Conservation (phyloP, 1,140 invertebrate species). For the Nylanderia fulva region DNA sequence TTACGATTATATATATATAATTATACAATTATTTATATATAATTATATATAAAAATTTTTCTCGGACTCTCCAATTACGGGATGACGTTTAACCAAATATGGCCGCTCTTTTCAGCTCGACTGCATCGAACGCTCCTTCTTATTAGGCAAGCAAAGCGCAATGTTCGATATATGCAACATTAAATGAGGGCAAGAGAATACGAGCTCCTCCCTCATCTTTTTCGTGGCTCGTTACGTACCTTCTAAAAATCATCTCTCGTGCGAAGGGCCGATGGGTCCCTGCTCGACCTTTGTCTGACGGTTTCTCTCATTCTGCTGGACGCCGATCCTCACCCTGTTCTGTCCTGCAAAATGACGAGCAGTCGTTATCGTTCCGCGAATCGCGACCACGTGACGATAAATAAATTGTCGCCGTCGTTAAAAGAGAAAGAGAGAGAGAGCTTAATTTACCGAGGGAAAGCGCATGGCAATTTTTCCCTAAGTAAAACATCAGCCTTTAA, state of each 20-base stretch:
- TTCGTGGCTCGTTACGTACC: constrained; percentile 71
- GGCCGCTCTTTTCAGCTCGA: background rate
- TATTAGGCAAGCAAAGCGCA: background rate
- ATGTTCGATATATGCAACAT: too few species aligned
- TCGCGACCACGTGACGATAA: constrained; percentile 16
- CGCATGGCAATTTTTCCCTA: constrained; percentile 46
- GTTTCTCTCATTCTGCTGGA: constrained; percentile 75
- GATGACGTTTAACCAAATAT: background rate
- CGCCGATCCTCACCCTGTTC: constrained; percentile 50
- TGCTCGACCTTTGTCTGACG: constrained; percentile 65
- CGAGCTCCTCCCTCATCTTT: too few species aligned
- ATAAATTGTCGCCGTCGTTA: constrained; percentile 10
- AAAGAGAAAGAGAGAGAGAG: background rate
- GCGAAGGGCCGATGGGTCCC: constrained; percentile 77
- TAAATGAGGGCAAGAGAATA: background rate
- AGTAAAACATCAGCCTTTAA: constrained; percentile 60
- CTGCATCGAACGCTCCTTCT: background rate
- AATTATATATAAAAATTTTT: too few species aligned
- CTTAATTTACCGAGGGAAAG: too few species aligned
- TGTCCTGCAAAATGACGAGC: constrained; percentile 60
- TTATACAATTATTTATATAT: too few species aligned
- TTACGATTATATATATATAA: too few species aligned
- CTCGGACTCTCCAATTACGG: too few species aligned
- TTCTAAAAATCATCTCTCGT: constrained; percentile 85
- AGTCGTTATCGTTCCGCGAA: background rate